phyloP scores from a whole-genome alignment of 2,113 vertebrate species.

The Zeus faber region DNA sequence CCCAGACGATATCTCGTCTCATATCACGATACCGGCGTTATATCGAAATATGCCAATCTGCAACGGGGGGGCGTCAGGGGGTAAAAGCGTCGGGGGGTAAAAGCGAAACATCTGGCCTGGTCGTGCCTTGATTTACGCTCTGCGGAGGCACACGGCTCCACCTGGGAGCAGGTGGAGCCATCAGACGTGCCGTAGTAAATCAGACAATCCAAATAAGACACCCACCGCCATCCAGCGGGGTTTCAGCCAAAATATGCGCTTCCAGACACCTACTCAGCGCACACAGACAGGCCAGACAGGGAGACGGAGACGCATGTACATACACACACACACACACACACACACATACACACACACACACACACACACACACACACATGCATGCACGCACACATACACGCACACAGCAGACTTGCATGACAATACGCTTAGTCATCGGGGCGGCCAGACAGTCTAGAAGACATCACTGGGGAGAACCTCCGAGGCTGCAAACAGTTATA shows the following conservation, averaged over 20 bases:
- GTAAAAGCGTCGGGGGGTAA: too few relatives aligned
- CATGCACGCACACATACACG: not conserved
- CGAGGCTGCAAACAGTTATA: not conserved
- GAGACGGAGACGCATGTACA: too few relatives aligned
- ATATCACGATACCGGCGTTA: too few relatives aligned
- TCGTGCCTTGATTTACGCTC: not conserved
- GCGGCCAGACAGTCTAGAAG: slow-evolving; percentile 29
- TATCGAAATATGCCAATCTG: too few relatives aligned
- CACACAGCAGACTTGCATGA: slow-evolving; percentile 32
- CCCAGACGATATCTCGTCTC: too few relatives aligned
- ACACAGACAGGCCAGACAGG: not conserved
- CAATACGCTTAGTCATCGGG: slow-evolving; percentile 45
- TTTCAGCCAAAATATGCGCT: slow-evolving; percentile 46
- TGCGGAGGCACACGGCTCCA: not conserved
- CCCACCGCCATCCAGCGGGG: slow-evolving; percentile 28
- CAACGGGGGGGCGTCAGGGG: too few relatives aligned
- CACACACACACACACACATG: slow-evolving; percentile 1
- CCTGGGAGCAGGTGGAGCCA: slow-evolving; percentile 23
- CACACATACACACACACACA: slow-evolving; percentile 23
- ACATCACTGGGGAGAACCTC: not conserved
- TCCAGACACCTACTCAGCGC: slow-evolving; percentile 24
- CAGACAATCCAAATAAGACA: slow-evolving; percentile 37
- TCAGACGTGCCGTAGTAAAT: slow-evolving; percentile 38
- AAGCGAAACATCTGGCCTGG: not conserved
- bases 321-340: slow-evolving; percentile 19